Percentiles rank a stretch among this genome's conserved stretches.
These are phyloP conservation scores for Siniperca obscura DNA, from an alignment of 2,797 vertebrate genomes.

Conservation along the genomic window DNA sequence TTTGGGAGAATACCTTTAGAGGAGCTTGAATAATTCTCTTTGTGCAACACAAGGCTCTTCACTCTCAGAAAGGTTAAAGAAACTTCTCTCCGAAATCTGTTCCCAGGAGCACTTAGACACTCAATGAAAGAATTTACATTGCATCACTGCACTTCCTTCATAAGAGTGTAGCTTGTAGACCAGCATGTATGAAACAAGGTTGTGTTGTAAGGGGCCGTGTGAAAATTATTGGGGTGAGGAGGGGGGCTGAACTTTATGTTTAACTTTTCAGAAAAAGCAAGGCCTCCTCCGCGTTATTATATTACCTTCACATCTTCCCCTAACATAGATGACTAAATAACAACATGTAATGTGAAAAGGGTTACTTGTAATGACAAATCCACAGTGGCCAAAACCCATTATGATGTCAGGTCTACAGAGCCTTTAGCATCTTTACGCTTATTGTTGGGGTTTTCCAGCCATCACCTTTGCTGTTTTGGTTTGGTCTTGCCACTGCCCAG, in stretches of 20 bases:
- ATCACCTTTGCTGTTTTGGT: background rate
- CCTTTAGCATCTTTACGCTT: no score
- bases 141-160: constrained; percentile 44
- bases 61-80: constrained; percentile 62
- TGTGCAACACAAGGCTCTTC: constrained; percentile 58
- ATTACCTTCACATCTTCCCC: background rate
- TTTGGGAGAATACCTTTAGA: constrained; percentile 57
- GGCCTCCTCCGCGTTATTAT: background rate
- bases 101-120: constrained; percentile 59
- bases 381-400: background rate
- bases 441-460: background rate
- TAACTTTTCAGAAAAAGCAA: background rate
- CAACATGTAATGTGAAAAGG: no score
- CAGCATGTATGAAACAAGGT: constrained; percentile 1
- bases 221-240: background rate
- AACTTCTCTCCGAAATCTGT: constrained; percentile 54
- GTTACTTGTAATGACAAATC: background rate
- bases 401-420: background rate
- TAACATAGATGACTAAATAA: background rate
- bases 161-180: background rate
- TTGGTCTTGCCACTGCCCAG: background rate
- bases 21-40: constrained; percentile 75
- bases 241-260: background rate
- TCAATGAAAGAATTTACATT: constrained; percentile 53
- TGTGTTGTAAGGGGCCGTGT: background rate